A percentile compares a stretch with the other conserved stretches of the same genome.
phyloP scores from a whole-genome alignment of 2,888 invertebrate species.

The Galeruca laticollis region DNA sequence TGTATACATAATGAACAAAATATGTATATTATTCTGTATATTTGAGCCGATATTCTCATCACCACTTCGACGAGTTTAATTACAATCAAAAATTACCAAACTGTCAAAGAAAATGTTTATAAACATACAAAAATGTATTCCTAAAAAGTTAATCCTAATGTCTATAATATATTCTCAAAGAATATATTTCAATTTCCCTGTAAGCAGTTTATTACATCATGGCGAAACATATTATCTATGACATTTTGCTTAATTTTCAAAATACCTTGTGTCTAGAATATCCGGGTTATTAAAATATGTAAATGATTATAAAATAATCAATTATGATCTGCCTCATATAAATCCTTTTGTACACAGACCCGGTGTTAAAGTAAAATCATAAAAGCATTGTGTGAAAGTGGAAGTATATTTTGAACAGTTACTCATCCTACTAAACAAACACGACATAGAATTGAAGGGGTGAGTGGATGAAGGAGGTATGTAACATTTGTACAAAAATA shows the following conservation, averaged over 20 bases:
- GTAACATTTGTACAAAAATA: too few species aligned
- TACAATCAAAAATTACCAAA: too few species aligned
- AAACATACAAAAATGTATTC: background rate
- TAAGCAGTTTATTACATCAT: slow-evolving; percentile 12
- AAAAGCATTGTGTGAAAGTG: background rate
- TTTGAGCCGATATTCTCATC: too few species aligned
- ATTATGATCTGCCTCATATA: background rate
- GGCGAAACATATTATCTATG: slow-evolving; percentile 10
- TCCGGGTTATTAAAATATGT: slow-evolving; percentile 12
- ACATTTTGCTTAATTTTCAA: slow-evolving; percentile 7
- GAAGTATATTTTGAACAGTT: too few species aligned
- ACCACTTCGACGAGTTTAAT: too few species aligned
- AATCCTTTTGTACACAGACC: background rate
- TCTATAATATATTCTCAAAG: background rate
- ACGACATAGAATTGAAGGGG: too few species aligned
- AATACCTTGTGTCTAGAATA: background rate
- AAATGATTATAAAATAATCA: slow-evolving; percentile 14
- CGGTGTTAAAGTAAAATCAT: background rate
- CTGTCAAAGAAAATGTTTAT: too few species aligned
- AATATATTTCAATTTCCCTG: background rate
- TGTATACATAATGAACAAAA: too few species aligned
- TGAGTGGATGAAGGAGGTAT: too few species aligned
- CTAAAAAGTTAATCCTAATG: background rate
- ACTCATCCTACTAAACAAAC: too few species aligned
- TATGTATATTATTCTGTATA: too few species aligned